Conservation (phyloP, 2,113 vertebrate genomes). For the Dryoscopus gambensis region DNA sequence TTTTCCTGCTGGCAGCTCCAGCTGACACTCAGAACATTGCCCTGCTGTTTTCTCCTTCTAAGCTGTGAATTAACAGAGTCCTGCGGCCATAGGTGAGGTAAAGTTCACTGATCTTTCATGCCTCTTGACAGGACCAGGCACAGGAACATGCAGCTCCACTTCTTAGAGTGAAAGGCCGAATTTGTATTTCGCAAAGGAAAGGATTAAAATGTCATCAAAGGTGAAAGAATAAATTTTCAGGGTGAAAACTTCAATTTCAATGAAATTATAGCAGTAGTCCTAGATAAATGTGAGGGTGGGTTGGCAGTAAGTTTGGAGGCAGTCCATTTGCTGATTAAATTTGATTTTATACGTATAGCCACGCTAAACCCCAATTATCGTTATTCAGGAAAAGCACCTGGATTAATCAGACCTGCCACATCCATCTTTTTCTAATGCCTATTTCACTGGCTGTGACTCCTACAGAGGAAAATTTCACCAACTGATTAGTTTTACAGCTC, state of each 20-base stretch:
- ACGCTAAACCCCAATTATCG: slow-evolving; percentile 43
- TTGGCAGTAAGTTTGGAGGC: slow-evolving; percentile 66
- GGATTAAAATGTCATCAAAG: slow-evolving; percentile 49
- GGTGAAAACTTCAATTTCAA: slow-evolving; percentile 52
- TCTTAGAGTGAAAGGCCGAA: neutral
- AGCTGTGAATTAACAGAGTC: neutral
- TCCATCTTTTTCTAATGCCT: slow-evolving; percentile 61
- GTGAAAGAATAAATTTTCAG: slow-evolving; percentile 46
- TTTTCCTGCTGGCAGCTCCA: neutral
- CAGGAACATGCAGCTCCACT: neutral
- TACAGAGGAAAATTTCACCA: slow-evolving; percentile 8
- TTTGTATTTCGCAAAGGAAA: neutral
- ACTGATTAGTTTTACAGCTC: slow-evolving; percentile 3
- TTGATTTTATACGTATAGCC: slow-evolving; percentile 60
- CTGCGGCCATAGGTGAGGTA: neutral
- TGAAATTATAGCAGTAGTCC: slow-evolving; percentile 59
- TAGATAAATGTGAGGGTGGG: slow-evolving; percentile 56
- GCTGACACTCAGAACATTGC: neutral
- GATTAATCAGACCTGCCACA: slow-evolving; percentile 63
- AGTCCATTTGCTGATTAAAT: slow-evolving; percentile 71
- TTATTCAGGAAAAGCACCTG: slow-evolving; percentile 62
- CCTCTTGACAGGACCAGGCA: neutral
- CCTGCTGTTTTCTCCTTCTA: neutral
- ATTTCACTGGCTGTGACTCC: slow-evolving; percentile 8
- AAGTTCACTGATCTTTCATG: neutral